Evolutionary conservation across 2,888 invertebrate genomes (phyloP), one percentile per base, ranked within the genome.

Genomic region (Lithophane ornitopus): DNA sequence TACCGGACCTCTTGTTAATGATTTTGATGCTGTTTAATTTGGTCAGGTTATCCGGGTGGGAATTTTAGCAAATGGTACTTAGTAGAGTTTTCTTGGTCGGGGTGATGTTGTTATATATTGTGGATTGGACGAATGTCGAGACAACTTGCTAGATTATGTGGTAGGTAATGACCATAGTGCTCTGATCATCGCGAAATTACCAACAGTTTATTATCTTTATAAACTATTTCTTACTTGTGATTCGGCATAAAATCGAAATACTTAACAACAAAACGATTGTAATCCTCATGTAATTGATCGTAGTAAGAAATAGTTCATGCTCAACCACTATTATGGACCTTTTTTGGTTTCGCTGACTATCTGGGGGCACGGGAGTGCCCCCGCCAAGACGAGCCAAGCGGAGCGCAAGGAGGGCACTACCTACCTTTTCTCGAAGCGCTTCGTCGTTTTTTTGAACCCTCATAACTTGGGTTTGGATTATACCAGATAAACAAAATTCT

Each of bases 1-100:
- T 89, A 85, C 86, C 73, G 66, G 74, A 68, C 63, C 81, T 63
- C 61, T 76, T 56, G 79, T 76, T 76, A 74, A 83, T 74, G 70
- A 79, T 81, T 80, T 70, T 59, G 34, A 69, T 78, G 80, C 44
- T 80, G 78, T 87, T 85, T 76, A 76, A 80, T 88, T 76, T 80
- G 34, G 52, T 56, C 26, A 74, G 75, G 67, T 82, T 54, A 82
- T 44, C 28, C 69, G 67, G 65, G 8, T 44, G 54, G 49, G 56
- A 62, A 59, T 28, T 78, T 83, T 14, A 67, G 46, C 22, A 19
- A 58, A n/a, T n/a, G n/a, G 39, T 71, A 54, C 62, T n/a, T 69
- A 52, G 66, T n/a, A n/a, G 54, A 54, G n/a, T 54, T n/a, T n/a
- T n/a, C 34, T 73, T 49, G 1, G 39, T 49, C n/a, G 7, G 16